Percentiles rank a stretch among this genome's conserved stretches.
phyloP scores from a whole-genome alignment of 2,888 invertebrate genomes.

The Polyploca ridens region DNA sequence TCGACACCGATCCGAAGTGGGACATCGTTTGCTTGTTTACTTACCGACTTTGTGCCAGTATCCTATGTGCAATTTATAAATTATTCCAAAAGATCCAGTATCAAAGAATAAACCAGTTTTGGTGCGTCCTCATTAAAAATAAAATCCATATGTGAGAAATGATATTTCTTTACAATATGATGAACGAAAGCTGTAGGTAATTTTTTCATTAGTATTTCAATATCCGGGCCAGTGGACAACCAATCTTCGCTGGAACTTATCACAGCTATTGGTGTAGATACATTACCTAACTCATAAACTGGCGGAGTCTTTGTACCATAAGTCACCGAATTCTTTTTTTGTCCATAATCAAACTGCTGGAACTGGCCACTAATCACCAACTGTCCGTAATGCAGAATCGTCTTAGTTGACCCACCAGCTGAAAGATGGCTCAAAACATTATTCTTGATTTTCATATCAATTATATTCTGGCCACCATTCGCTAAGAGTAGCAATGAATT shows the following conservation, averaged over 20 bases:
- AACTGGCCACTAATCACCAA: slow-evolving; percentile 50
- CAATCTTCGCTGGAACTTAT: slow-evolving; percentile 53
- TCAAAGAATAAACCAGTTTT: slow-evolving; percentile 34
- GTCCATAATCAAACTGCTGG: slow-evolving; percentile 48
- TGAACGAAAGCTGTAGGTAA: slow-evolving; percentile 41
- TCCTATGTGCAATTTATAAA: background rate
- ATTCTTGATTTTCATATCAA: slow-evolving; percentile 23
- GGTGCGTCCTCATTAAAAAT: slow-evolving; percentile 47
- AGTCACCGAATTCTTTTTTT: slow-evolving; percentile 29
- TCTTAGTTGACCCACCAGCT: slow-evolving; percentile 51
- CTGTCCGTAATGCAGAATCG: slow-evolving; percentile 56
- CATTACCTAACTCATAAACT: slow-evolving; percentile 38
- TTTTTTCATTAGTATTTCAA: slow-evolving; percentile 34
- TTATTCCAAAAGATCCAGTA: slow-evolving; percentile 34
- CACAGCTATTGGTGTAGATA: slow-evolving; percentile 45
- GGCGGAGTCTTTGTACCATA: slow-evolving; percentile 38
- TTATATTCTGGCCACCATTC: slow-evolving; percentile 40
- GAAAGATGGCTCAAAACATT: slow-evolving; percentile 36
- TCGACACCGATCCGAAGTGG: no score
- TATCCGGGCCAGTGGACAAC: slow-evolving; percentile 43
- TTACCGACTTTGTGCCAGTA: no score
- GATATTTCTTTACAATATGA: slow-evolving; percentile 35
- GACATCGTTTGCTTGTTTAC: no score
- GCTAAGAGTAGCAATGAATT: slow-evolving; percentile 48
- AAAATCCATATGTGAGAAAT: slow-evolving; percentile 58